A percentile compares a stretch with the other conserved stretches of the same genome.
Evolutionary conservation across 2,113 vertebrate genomes (phyloP).

Genomic region (Labrus mixtus): DNA sequence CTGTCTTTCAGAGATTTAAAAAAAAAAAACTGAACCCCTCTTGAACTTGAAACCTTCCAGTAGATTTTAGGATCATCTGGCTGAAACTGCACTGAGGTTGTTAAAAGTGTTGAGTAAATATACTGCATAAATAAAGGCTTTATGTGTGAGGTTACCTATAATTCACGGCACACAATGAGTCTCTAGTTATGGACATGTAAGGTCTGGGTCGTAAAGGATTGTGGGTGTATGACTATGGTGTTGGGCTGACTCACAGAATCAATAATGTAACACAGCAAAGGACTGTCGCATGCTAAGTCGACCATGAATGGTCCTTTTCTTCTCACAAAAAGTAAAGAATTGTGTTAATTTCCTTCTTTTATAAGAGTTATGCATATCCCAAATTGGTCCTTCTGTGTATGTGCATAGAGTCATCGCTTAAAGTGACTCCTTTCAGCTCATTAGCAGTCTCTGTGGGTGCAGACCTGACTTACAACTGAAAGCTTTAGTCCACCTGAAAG

Average conservation of each 20-base stretch:
- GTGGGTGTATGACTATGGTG: not conserved
- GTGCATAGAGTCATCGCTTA: not conserved
- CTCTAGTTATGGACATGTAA: conserved; percentile 13
- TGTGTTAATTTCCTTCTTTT: not conserved
- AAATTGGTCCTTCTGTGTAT: not conserved
- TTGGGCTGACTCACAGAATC: conserved; percentile 49
- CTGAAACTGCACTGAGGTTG: conserved; percentile 15
- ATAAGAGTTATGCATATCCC: not conserved
- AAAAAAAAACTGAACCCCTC: not conserved
- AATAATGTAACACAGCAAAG: conserved; percentile 21
- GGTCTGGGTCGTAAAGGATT: conserved; percentile 44
- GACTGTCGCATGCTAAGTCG: not conserved
- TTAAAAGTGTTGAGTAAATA: conserved; percentile 40
- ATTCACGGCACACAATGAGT: conserved; percentile 29
- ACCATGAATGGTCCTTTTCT: conserved; percentile 43
- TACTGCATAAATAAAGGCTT: conserved; percentile 2
- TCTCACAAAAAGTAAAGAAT: not conserved
- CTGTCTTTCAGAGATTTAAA: too few relatives aligned
- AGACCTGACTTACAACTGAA: conserved; percentile 24
- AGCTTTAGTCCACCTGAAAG: conserved; percentile 59
- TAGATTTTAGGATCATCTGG: not conserved
- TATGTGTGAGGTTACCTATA: conserved; percentile 3
- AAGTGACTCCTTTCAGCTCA: conserved; percentile 30
- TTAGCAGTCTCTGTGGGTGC: conserved; percentile 48
- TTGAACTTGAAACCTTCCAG: not conserved